A percentile compares a stretch with the other conserved stretches of the same genome.
phyloP scores from a whole-genome alignment of 2,797 vertebrate species.

The Percopsis omiscomaycus region DNA sequence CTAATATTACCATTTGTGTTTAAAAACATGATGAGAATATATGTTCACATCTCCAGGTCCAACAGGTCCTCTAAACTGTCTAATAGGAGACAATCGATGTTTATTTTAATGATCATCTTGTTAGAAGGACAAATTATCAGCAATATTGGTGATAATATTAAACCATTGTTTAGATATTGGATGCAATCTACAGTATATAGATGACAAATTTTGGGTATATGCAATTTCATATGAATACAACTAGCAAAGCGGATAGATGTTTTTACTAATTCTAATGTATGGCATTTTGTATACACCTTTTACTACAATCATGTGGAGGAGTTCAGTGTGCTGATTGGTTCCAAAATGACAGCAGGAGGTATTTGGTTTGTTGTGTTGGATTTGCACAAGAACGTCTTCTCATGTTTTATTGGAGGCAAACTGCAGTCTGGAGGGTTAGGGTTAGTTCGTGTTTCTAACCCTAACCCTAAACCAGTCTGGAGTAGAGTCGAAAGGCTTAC shows the following conservation, averaged over 20 bases:
- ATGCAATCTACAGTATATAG: slow-evolving; percentile 70
- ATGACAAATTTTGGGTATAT: slow-evolving; percentile 80
- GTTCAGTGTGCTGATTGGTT: slow-evolving; percentile 64
- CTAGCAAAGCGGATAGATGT: slow-evolving; percentile 75
- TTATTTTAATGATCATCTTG: slow-evolving; percentile 65
- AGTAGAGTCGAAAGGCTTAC: slow-evolving; percentile 73
- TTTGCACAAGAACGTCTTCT: slow-evolving; percentile 75
- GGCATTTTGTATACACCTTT: slow-evolving; percentile 84
- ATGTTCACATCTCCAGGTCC: slow-evolving; percentile 6
- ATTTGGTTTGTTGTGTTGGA: slow-evolving; percentile 71
- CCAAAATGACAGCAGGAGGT: slow-evolving; percentile 45
- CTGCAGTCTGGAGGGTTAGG: neutral
- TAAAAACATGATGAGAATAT: slow-evolving; percentile 73
- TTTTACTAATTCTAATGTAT: slow-evolving; percentile 81
- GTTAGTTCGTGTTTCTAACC: neutral
- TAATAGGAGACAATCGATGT: slow-evolving; percentile 77
- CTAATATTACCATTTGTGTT: slow-evolving; percentile 78
- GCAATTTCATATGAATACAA: slow-evolving; percentile 83
- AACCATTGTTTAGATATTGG: slow-evolving; percentile 77
- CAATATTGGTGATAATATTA: slow-evolving; percentile 76
- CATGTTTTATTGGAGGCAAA: too few species aligned
- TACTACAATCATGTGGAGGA: slow-evolving; percentile 78
- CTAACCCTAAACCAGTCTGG: too few species aligned
- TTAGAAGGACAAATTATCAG: slow-evolving; percentile 72
- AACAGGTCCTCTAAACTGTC: too few species aligned